Evolutionary conservation across 2,113 vertebrate species (phyloP), one percentile per base, ranked within the genome.

Genomic region (Scomber japonicus): DNA sequence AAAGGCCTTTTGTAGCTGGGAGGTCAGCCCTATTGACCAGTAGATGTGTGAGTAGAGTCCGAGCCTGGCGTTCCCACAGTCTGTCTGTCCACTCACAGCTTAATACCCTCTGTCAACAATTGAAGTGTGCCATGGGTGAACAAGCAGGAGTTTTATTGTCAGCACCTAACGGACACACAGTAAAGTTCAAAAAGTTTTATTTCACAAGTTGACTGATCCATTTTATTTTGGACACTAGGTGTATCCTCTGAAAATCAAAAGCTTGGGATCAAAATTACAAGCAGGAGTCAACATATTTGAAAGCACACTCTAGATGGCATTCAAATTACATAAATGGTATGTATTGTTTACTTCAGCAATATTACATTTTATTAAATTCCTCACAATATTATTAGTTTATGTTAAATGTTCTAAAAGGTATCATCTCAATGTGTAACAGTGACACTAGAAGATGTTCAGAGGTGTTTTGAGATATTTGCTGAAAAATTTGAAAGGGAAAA

Each of bases 11-110:
- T 94, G 93, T 94, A 80, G 71, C 83, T 67, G 71, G 82, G 84
- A 88, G 94, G 93, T 94, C 91, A 91, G 74, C 31, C 71, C 90
- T 88, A 93, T 93, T 94, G 93, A 94, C 88, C 89, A 82, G 64
- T 78, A 76, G 90, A 92, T 83, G 91, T 93, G 92, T 95, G 94
- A 94, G 94, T 92, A 90, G 87, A 89, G 88, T 81, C 77, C 71
- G 30, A 66, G 80, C 82, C 69, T 81, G 82, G 88, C 83, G 93
- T 95, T 95, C 94, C 93, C 93, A 94, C 93, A 94, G 92, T 93
- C 87, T 65, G 78, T 82, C 82, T 78, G 68, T 80, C 91, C 89
- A 87, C 93, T 94, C 93, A 83, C 70, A 24, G 88, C 75, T 81
- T 83, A 80, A 91, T 87, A 73, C 83, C 87, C 86, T 90, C 80